Evolutionary conservation across 2,797 vertebrate genomes (phyloP).

Genomic region (Hybognathus amarus): DNA sequence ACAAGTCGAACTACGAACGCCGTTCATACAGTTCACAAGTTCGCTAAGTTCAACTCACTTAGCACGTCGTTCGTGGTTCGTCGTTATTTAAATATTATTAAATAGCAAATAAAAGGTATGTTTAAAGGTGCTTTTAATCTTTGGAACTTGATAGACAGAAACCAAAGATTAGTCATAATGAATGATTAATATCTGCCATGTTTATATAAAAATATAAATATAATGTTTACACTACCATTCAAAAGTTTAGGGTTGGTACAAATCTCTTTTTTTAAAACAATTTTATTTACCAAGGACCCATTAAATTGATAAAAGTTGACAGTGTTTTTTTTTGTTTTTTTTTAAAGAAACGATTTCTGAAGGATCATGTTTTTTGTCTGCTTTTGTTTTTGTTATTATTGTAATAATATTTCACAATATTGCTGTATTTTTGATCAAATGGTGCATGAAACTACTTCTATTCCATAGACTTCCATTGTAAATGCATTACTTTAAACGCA

Average conservation of each 20-base stretch:
- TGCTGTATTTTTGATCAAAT: not conserved
- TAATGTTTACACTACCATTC: not conserved
- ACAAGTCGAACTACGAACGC: no score
- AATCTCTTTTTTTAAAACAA: no score
- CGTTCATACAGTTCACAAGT: no score
- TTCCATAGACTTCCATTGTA: not conserved
- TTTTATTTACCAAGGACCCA: no score
- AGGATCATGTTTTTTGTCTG: not conserved
- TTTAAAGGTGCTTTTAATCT: not conserved
- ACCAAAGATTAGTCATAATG: not conserved
- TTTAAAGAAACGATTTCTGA: no score
- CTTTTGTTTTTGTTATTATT: no score
- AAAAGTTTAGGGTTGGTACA: not conserved
- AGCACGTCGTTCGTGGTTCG: no score
- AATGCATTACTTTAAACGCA: not conserved
- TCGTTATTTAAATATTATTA: not conserved
- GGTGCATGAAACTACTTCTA: no score
- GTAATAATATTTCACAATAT: not conserved
- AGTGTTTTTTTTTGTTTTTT: no score
- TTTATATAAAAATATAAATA: not conserved
- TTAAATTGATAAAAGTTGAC: no score
- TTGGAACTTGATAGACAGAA: not conserved
- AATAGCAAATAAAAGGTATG: not conserved
- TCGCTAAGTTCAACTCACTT: no score
- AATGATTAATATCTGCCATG: not conserved